These are phyloP conservation scores for Cybosia mesomella DNA, from an alignment of 2,888 invertebrate genomes.

Conservation along the genomic window DNA sequence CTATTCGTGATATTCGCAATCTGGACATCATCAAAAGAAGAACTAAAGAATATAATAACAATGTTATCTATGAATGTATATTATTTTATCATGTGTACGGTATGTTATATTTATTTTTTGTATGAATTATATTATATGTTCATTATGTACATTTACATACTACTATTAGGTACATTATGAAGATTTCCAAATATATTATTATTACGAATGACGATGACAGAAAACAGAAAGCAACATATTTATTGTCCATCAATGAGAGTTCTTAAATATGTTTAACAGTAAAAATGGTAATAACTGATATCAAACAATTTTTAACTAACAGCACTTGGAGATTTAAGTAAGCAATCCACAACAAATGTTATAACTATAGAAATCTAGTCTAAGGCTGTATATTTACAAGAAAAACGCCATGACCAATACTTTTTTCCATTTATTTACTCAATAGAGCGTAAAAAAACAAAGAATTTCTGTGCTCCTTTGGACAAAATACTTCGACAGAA, in stretches of 20 bases:
- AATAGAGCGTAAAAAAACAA: slow-evolving; percentile 3
- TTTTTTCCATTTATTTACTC: slow-evolving; percentile 1
- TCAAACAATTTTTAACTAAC: neutral
- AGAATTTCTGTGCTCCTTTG: neutral
- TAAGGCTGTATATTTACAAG: neutral
- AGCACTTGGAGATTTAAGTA: too few species aligned
- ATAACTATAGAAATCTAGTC: neutral
- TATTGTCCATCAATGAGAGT: neutral
- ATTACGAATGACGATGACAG: neutral
- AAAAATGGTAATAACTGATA: neutral
- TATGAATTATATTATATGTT: too few species aligned
- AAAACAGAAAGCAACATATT: neutral
- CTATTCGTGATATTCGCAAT: too few species aligned
- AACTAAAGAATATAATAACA: too few species aligned
- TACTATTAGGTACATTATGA: too few species aligned
- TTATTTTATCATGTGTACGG: too few species aligned
- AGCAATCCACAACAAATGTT: neutral
- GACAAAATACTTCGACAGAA: neutral
- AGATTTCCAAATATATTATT: too few species aligned
- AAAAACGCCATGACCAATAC: neutral
- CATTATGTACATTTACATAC: too few species aligned
- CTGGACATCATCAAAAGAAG: too few species aligned
- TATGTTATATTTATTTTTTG: too few species aligned
- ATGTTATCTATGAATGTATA: too few species aligned
- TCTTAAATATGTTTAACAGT: neutral